Conservation (phyloP, 2,888 invertebrate genomes). For the Scaeva pyrastri region DNA sequence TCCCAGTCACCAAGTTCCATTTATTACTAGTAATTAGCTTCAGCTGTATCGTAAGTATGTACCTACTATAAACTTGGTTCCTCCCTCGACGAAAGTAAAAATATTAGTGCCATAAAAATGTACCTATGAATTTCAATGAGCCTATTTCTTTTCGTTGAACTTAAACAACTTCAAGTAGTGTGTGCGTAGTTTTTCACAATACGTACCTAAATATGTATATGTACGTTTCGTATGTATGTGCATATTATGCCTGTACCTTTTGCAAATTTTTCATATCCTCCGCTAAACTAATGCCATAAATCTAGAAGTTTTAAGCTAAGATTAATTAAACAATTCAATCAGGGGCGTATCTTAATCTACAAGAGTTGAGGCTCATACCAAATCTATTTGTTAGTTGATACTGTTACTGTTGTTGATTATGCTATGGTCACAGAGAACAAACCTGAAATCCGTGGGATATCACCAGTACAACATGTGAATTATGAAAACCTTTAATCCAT, state of each 20-base stretch:
- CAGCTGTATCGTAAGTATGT: background rate
- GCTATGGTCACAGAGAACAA: no score
- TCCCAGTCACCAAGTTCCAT: background rate
- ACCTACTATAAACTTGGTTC: background rate
- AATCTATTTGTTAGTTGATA: no score
- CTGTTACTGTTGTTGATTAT: no score
- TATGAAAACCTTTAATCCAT: no score
- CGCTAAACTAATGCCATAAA: slow-evolving; percentile 61
- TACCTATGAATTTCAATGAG: slow-evolving; percentile 59
- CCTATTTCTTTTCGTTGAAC: slow-evolving; percentile 4
- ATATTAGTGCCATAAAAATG: slow-evolving; percentile 33
- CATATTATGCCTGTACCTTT: slow-evolving; percentile 25
- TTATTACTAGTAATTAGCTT: slow-evolving; percentile 21
- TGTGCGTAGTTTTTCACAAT: slow-evolving; percentile 34
- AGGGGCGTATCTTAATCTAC: background rate
- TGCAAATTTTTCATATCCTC: slow-evolving; percentile 65
- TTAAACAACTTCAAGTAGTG: background rate
- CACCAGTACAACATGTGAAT: background rate
- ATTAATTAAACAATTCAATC: background rate
- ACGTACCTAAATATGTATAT: no score
- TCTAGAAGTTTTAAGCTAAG: background rate
- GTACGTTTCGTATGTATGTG: no score
- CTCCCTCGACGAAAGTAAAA: slow-evolving; percentile 5
- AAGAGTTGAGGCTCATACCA: background rate
- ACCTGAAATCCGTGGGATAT: no score